Evolutionary conservation across 2,888 invertebrate species (phyloP).

Genomic region (Alentia gelatinosa): DNA sequence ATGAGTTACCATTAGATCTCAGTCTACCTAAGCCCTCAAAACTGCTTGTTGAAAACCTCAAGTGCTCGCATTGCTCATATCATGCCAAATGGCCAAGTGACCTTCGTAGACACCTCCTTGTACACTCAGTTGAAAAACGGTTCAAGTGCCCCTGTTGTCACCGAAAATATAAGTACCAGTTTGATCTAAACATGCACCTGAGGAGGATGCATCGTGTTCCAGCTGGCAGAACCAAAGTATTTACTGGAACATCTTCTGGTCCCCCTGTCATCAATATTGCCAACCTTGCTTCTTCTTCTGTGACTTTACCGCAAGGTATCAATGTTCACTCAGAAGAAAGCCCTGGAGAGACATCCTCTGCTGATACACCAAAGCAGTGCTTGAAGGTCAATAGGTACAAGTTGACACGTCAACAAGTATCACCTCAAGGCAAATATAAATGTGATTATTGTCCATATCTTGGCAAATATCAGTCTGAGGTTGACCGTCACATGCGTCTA

Average conservation of each 20-base stretch:
- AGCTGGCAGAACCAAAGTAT: constrained; percentile 56
- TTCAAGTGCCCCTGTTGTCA: constrained; percentile 84
- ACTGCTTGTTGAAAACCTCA: constrained; percentile 60
- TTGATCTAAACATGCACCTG: constrained; percentile 72
- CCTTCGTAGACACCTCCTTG: constrained; percentile 77
- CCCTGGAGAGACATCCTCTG: not conserved
- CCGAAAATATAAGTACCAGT: constrained; percentile 88
- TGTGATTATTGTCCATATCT: constrained; percentile 85
- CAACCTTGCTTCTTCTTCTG: constrained; percentile 14
- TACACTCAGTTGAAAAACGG: constrained; percentile 78
- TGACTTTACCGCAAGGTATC: not conserved
- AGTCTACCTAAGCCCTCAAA: not conserved
- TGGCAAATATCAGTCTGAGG: constrained; percentile 81
- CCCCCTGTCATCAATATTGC: constrained; percentile 5
- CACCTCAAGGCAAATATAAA: constrained; percentile 82
- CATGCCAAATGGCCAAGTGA: constrained; percentile 80
- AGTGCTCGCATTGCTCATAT: constrained; percentile 79
- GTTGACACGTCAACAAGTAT: constrained; percentile 67
- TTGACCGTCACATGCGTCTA: constrained; percentile 81
- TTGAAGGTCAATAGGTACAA: constrained; percentile 22
- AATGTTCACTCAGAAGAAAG: not conserved
- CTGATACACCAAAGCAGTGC: not conserved
- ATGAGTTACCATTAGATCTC: constrained; percentile 51
- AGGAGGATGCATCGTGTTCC: constrained; percentile 57
- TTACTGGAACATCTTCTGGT: not conserved